phyloP scores from a whole-genome alignment of 1,140 invertebrate species.

The Matsumurasca onukii region DNA sequence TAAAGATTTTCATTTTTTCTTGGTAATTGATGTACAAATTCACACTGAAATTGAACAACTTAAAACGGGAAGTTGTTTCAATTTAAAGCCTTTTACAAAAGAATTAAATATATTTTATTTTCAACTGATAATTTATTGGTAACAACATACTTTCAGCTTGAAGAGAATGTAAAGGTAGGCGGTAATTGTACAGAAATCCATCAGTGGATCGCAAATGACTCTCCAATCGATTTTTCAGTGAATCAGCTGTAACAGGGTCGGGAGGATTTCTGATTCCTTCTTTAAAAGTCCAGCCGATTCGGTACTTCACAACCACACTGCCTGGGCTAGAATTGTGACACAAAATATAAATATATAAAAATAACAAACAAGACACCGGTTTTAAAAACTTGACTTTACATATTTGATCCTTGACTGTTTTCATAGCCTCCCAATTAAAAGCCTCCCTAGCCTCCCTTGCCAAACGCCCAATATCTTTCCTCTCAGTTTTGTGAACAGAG shows the following conservation, averaged over 20 bases:
- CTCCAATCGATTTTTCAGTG: conserved; percentile 52
- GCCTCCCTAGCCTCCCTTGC: no score
- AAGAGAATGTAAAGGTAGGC: conserved; percentile 53
- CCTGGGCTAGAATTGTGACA: conserved; percentile 54
- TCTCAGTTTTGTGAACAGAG: no score
- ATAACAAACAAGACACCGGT: neutral
- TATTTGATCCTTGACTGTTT: neutral
- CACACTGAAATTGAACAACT: no score
- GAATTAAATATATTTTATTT: no score
- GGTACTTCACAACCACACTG: conserved; percentile 61
- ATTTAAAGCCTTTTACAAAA: no score
- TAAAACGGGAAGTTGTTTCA: no score
- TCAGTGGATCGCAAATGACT: conserved; percentile 52
- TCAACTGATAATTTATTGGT: no score
- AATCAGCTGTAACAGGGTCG: conserved; percentile 54
- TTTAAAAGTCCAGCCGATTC: conserved; percentile 62
- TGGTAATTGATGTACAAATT: no score
- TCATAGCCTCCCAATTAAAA: neutral
- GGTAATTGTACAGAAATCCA: conserved; percentile 56
- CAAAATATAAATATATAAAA: neutral
- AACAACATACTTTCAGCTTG: conserved; percentile 47
- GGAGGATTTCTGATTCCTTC: conserved; percentile 49
- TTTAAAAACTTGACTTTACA: neutral
- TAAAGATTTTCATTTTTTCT: no score
- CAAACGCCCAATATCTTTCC: no score